Conservation (phyloP, 2,888 invertebrate species). For the Pachycephus smyrnensis region DNA sequence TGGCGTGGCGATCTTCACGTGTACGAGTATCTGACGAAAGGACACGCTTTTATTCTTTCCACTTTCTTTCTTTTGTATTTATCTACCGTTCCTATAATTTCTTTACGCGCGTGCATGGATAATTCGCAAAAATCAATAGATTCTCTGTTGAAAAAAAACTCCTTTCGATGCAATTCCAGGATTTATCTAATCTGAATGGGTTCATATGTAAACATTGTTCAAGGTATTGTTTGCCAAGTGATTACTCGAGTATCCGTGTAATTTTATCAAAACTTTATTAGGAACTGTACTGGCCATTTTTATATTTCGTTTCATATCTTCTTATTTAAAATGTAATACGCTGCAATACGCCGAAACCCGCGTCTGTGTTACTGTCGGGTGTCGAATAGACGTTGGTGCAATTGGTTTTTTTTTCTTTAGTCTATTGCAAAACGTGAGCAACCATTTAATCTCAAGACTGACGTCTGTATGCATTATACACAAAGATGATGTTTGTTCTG, state of each 20-base stretch:
- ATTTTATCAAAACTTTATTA: background rate
- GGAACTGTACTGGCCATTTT: background rate
- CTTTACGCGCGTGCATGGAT: background rate
- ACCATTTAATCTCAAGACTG: constrained; percentile 3
- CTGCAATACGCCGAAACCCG: background rate
- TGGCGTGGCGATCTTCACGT: background rate
- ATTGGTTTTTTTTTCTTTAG: background rate
- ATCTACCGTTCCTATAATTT: background rate
- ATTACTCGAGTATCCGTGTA: background rate
- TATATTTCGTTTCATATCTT: background rate
- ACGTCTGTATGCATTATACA: constrained; percentile 6
- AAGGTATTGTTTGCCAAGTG: background rate
- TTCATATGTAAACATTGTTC: background rate
- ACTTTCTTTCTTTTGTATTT: background rate
- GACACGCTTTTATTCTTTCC: background rate
- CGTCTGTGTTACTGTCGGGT: background rate
- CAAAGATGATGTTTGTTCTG: constrained; percentile 9
- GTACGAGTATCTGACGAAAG: background rate
- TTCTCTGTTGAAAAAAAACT: background rate
- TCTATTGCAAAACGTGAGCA: background rate
- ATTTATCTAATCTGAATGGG: background rate
- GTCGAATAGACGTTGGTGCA: background rate
- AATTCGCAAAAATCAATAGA: background rate
- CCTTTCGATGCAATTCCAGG: background rate
- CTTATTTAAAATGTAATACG: background rate